Percentiles rank a stretch among this genome's conserved stretches.
Conservation (phyloP, 2,113 vertebrate genomes). For the Rhabdomys dilectus region DNA sequence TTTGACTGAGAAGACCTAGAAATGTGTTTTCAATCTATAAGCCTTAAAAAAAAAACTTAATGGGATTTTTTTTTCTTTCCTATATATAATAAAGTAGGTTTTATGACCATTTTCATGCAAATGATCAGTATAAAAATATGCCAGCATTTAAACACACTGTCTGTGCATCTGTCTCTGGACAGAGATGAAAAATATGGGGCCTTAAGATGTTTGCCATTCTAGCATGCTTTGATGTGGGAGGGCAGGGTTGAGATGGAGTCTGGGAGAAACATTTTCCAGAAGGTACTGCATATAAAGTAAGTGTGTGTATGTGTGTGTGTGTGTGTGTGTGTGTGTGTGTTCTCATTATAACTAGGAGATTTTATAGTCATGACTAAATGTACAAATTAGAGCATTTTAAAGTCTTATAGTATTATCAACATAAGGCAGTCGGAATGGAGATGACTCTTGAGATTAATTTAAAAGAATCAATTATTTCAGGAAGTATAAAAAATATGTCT, state of each 20-base stretch:
- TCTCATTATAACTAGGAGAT: conserved; percentile 44
- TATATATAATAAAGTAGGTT: conserved; percentile 11
- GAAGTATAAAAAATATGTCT: conserved; percentile 53
- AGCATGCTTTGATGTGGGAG: background rate
- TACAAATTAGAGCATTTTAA: conserved; percentile 65
- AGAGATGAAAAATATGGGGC: background rate
- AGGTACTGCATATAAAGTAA: background rate
- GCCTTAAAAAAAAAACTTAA: conserved; percentile 5
- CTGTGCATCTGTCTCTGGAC: background rate
- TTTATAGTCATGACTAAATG: conserved; percentile 38
- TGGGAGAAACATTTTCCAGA: conserved; percentile 46
- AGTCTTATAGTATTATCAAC: conserved; percentile 57
- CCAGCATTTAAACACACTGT: background rate
- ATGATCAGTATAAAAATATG: background rate
- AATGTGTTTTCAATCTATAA: conserved; percentile 36
- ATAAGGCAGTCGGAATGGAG: conserved; percentile 37
- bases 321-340: background rate
- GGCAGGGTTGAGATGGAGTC: background rate
- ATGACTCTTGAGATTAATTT: conserved; percentile 61
- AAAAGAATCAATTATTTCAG: conserved; percentile 52
- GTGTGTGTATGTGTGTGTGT: background rate
- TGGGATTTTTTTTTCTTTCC: background rate
- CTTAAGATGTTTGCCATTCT: background rate
- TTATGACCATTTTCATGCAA: conserved; percentile 21
- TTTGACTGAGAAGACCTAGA: background rate